Conservation (phyloP, 2,797 vertebrate genomes). For the Sebastes itinus region DNA sequence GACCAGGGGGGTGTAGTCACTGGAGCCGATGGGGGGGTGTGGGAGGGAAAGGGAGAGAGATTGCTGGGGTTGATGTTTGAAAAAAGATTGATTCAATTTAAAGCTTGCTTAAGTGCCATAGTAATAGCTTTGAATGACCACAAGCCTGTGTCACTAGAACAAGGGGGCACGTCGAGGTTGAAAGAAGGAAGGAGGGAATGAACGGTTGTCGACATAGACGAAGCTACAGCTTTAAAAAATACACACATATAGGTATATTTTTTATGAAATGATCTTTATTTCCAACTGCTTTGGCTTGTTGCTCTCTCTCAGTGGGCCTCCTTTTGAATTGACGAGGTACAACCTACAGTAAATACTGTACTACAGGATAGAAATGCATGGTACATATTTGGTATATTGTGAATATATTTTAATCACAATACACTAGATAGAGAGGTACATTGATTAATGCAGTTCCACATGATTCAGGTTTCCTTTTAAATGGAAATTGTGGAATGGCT, state of each 20-base stretch:
- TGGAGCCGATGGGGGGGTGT: slow-evolving; percentile 30
- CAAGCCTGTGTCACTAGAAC: slow-evolving; percentile 69
- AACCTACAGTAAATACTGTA: slow-evolving; percentile 35
- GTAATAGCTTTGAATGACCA: slow-evolving; percentile 77
- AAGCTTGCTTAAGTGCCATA: slow-evolving; percentile 75
- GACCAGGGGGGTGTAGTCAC: slow-evolving; percentile 57
- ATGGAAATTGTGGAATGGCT: slow-evolving; percentile 47
- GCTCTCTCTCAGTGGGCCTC: slow-evolving; percentile 43
- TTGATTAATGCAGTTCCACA: slow-evolving; percentile 53
- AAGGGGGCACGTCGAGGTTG: slow-evolving; percentile 23
- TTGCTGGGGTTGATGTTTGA: slow-evolving; percentile 16
- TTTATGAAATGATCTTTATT: slow-evolving; percentile 68
- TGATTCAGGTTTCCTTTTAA: slow-evolving; percentile 56
- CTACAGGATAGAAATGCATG: slow-evolving; percentile 42
- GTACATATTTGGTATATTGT: slow-evolving; percentile 61
- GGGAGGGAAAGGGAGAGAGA: background rate
- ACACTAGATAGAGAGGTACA: slow-evolving; percentile 53
- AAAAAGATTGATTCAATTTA: slow-evolving; percentile 36
- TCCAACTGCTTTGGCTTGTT: slow-evolving; percentile 67
- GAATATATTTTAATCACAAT: slow-evolving; percentile 48
- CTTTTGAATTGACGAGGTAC: slow-evolving; percentile 55
- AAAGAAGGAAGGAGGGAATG: slow-evolving; percentile 12
- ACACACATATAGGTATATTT: slow-evolving; percentile 64
- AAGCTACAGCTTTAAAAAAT: slow-evolving; percentile 72
- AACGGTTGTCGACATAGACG: slow-evolving; percentile 42